A percentile compares a stretch with the other conserved stretches of the same genome.
Evolutionary conservation across 2,888 invertebrate genomes (phyloP).

Genomic region (Furcula furcula): DNA sequence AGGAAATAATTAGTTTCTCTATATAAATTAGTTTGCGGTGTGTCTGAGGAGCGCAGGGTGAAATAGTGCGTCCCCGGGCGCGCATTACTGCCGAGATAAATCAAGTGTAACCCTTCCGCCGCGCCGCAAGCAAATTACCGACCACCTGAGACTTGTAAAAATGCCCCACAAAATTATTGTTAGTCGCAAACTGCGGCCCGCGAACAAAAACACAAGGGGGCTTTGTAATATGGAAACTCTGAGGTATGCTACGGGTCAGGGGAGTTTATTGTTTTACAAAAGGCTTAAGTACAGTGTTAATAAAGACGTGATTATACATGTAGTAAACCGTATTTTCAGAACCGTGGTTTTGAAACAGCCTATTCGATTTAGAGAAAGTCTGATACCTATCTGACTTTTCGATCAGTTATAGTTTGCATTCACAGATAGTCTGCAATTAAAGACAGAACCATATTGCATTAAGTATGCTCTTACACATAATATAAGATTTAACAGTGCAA

Average conservation of each 20-base stretch:
- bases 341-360: too few species aligned
- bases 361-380: too few species aligned
- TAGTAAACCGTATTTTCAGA: too few species aligned
- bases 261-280: too few species aligned
- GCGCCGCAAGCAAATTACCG: conserved; percentile 68
- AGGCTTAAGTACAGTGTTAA: too few species aligned
- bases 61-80: conserved; percentile 67
- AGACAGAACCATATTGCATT: too few species aligned
- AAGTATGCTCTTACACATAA: too few species aligned
- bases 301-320: too few species aligned
- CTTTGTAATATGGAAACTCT: conserved; percentile 9
- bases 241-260: background rate
- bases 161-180: conserved; percentile 61
- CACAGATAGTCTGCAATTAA: too few species aligned
- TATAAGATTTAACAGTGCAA: too few species aligned
- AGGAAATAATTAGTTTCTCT: conserved; percentile 45
- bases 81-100: conserved; percentile 68
- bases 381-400: too few species aligned
- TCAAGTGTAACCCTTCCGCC: conserved; percentile 73
- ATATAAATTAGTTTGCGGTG: conserved; percentile 62
- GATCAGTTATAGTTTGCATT: too few species aligned
- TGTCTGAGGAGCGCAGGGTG: conserved; percentile 43
- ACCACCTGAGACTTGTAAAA: conserved; percentile 80
- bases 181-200: conserved; percentile 33
- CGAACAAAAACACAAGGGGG: conserved; percentile 30